phyloP scores from a whole-genome alignment of 2,113 vertebrate species.

The Puffinus mauretanicus region DNA sequence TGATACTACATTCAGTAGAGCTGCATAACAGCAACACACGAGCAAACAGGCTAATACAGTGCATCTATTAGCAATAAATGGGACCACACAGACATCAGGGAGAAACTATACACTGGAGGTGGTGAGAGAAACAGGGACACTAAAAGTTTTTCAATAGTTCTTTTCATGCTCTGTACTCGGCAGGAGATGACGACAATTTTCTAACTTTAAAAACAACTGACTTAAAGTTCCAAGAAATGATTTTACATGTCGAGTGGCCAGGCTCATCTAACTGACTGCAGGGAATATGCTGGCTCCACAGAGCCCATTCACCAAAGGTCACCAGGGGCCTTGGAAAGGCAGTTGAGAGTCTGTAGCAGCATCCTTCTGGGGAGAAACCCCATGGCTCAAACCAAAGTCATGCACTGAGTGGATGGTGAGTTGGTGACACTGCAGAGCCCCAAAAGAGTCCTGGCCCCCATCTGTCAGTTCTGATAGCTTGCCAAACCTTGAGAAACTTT shows the following conservation, averaged over 20 bases:
- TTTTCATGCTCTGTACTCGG: background rate
- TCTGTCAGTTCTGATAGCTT: background rate
- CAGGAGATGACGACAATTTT: background rate
- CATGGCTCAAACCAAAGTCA: background rate
- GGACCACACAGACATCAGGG: background rate
- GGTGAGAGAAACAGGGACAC: background rate
- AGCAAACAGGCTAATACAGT: background rate
- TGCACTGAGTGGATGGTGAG: background rate
- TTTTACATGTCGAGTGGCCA: background rate
- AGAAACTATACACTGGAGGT: background rate
- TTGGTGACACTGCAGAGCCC: background rate
- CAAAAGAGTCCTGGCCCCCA: too few relatives aligned
- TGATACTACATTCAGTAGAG: background rate
- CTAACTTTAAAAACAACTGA: background rate
- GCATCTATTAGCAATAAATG: accelerated
- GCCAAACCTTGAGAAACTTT: background rate
- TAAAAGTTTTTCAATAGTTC: background rate
- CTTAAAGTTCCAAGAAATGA: background rate
- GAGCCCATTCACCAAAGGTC: background rate
- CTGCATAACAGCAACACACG: background rate
- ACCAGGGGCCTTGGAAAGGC: background rate
- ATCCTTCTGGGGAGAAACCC: background rate
- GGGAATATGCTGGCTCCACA: background rate
- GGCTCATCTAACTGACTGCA: background rate
- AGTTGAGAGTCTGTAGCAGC: background rate